Evolutionary conservation across 1,140 invertebrate genomes (phyloP), one percentile per base, ranked within the genome.

Genomic region (Ostrea denselamellosa): DNA sequence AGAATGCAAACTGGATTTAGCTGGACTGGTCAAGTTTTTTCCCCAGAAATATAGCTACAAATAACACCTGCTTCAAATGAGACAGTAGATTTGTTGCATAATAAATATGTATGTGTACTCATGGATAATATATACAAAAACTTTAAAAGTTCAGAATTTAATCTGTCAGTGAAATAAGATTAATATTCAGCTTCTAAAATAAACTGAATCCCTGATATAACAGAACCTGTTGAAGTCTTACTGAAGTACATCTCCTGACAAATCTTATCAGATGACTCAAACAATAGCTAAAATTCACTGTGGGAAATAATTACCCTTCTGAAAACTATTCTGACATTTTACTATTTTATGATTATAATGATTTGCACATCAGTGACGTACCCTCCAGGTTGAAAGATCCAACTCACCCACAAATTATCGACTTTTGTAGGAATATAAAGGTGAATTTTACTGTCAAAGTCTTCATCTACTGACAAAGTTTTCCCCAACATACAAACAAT

Each of bases 341-440:
- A 17, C 22, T 77, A 10, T 77, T 77, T 77, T 25, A 34, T 77
- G 12, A 34, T 5, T 34, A 14, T 77, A 3, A 17, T 34, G 28
- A 77, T 77, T 28, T 28, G 14, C 25, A 28, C 56, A 62, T 62
- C 56, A 25, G 28, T 12, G 14, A 77, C 22, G 9, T 34, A 34
- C 68, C 68, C 68, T 77, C 68, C 25, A 77, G 68, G 28, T 17
- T 28, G 14, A 62, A 25, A 77, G 3, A 28, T 77, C 68, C 68
- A 25, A 34, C 68, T 77, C 68, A 34, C 68, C 68, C 68, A 77
- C 12, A 77, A 44, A 77, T 77, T 77, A 77, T 77, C 25, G 68
- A 77, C 14, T 28, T 34, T 34, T 77, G 68, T 14, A 12, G 8
- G 12, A 77, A 28, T 77, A 62, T 62, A 5, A n/a, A 1, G 58